These are phyloP conservation scores for Dastarcus helophoroides DNA, from an alignment of 2,888 invertebrate species.

Conservation along the genomic window DNA sequence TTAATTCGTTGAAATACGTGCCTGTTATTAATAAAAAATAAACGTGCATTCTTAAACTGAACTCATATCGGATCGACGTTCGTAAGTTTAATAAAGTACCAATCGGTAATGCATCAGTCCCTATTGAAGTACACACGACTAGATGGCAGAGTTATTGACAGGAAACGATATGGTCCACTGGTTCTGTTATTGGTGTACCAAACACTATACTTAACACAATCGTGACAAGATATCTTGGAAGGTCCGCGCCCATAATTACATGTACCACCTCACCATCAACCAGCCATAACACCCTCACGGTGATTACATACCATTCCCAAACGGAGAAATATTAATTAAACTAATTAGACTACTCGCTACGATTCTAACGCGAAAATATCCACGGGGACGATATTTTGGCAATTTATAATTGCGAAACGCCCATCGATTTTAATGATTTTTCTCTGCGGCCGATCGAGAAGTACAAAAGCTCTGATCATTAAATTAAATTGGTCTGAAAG, in stretches of 20 bases:
- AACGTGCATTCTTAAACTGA: no score
- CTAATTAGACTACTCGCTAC: no score
- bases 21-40: no score
- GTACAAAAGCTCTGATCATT: constrained; percentile 23
- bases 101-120: constrained; percentile 25
- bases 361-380: no score
- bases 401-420: no score
- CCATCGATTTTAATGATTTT: no score
- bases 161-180: constrained; percentile 24
- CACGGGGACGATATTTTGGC: no score
- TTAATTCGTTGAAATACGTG: no score
- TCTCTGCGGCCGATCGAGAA: no score
- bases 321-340: no score
- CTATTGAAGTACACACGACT: constrained; percentile 4
- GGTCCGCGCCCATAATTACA: constrained; percentile 35
- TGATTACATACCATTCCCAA: no score
- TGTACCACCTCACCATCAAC: constrained; percentile 22
- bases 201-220: constrained; percentile 39
- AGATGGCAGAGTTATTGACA: no score
- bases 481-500: constrained; percentile 26
- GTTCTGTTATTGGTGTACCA: constrained; percentile 36
- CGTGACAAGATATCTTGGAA: constrained; percentile 36
- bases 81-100: constrained; percentile 34
- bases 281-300: constrained; percentile 20
- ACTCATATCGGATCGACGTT: constrained; percentile 25